A percentile compares a stretch with the other conserved stretches of the same genome.
phyloP scores from a whole-genome alignment of 30 jellyfish, hydroid and myxozoan genomes.

The Hydractinia echinata region DNA sequence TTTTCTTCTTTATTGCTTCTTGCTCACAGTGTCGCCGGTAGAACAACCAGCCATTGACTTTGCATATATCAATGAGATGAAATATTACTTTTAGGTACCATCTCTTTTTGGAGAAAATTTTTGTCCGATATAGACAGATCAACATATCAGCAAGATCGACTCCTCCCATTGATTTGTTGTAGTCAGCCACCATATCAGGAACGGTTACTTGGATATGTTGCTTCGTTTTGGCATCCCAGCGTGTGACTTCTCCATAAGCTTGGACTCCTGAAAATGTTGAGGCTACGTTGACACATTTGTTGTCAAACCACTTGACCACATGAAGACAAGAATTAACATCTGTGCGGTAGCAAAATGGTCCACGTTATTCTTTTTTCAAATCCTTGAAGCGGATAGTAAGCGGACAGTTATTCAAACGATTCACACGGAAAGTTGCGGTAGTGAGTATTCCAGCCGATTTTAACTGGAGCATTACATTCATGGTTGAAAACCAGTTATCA shows the following conservation, averaged over 20 bases:
- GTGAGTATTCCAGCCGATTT: slow-evolving; percentile 31
- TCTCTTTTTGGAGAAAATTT: slow-evolving; percentile 7
- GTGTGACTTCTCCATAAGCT: slow-evolving; percentile 27
- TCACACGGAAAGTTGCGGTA: slow-evolving; percentile 31
- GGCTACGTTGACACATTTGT: slow-evolving; percentile 23
- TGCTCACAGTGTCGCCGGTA: slow-evolving; percentile 66
- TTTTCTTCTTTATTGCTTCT: slow-evolving; percentile 24
- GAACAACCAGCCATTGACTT: slow-evolving; percentile 63
- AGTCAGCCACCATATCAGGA: slow-evolving; percentile 27
- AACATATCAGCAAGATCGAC: slow-evolving; percentile 52
- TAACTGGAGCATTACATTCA: slow-evolving; percentile 4
- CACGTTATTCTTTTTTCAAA: slow-evolving; percentile 33
- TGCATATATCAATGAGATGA: slow-evolving; percentile 56
- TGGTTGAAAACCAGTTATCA: slow-evolving; percentile 48
- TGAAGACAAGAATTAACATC: slow-evolving; percentile 27
- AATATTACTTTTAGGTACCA: slow-evolving; percentile 64
- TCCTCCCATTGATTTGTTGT: slow-evolving; percentile 53
- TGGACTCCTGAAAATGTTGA: slow-evolving; percentile 29
- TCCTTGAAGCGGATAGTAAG: slow-evolving; percentile 20
- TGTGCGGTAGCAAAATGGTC: slow-evolving; percentile 18
- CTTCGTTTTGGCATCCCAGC: slow-evolving; percentile 29
- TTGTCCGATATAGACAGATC: slow-evolving; percentile 37
- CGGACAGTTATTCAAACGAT: slow-evolving; percentile 7
- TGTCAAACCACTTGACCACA: slow-evolving; percentile 18
- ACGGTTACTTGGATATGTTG: slow-evolving; percentile 17